Percentiles rank a stretch among this genome's conserved stretches.
These are phyloP conservation scores for Montipora cactus DNA, from an alignment of 64 coral and sea anemone genomes.

Conservation along the genomic window DNA sequence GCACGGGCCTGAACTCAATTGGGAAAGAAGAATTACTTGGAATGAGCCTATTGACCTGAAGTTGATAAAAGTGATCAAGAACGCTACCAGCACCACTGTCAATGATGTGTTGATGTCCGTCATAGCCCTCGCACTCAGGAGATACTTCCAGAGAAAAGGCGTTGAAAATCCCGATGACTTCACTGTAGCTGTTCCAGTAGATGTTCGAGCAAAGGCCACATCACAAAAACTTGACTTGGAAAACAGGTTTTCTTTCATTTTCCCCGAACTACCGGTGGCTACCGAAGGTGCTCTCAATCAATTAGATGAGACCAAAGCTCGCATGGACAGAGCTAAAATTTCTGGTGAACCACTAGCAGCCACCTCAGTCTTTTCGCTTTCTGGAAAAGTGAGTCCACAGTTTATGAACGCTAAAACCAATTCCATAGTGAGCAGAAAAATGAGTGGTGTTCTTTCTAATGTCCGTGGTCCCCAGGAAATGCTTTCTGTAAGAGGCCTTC, in stretches of 20 bases:
- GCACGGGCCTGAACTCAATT: constrained; percentile 77
- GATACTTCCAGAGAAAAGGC: constrained; percentile 80
- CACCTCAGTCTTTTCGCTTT: constrained; percentile 25
- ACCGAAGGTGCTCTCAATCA: constrained; percentile 52
- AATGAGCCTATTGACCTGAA: constrained; percentile 72
- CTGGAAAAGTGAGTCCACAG: constrained; percentile 72
- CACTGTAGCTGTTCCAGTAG: constrained; percentile 81
- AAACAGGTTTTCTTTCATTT: constrained; percentile 86
- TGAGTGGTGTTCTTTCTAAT: constrained; percentile 90
- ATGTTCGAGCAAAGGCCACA: constrained; percentile 59
- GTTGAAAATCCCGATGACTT: constrained; percentile 76
- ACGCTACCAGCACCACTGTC: constrained; percentile 79
- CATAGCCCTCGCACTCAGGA: constrained; percentile 73
- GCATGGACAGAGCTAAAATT: constrained; percentile 78
- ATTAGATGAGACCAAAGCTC: constrained; percentile 76
- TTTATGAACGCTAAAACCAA: constrained; percentile 31
- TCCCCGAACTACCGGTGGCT: constrained; percentile 65
- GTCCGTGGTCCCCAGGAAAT: constrained; percentile 77
- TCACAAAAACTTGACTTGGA: constrained; percentile 54
- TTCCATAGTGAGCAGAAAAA: constrained; percentile 44
- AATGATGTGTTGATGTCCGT: constrained; percentile 93
- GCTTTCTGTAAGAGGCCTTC: constrained; percentile 51
- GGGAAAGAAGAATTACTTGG: constrained; percentile 84
- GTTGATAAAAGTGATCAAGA: constrained; percentile 85
- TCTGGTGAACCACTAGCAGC: constrained; percentile 89